Conservation (phyloP, 1,140 invertebrate genomes). For the Macrobrachium rosenbergii region DNA sequence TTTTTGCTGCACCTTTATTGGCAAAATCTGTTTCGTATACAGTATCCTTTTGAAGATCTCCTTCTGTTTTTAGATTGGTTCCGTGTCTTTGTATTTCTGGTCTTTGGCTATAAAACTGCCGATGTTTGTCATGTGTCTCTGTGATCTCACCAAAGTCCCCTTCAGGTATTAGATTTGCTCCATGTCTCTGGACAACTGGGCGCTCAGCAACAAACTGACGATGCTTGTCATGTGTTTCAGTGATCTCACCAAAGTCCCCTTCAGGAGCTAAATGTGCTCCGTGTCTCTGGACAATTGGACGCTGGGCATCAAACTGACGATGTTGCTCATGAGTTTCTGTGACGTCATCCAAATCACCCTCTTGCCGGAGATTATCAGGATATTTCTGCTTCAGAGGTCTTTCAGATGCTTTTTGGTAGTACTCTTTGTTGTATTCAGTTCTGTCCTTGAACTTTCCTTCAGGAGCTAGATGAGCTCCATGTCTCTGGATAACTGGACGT, state of each 20-base stretch:
- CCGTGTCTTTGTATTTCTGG: slow-evolving; percentile 13
- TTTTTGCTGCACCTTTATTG: slow-evolving; percentile 21
- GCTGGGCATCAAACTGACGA: slow-evolving; percentile 21
- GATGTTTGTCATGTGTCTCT: no score
- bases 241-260: slow-evolving; percentile 20
- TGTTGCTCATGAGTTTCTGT: slow-evolving; percentile 40
- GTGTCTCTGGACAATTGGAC: background rate
- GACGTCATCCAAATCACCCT: slow-evolving; percentile 42
- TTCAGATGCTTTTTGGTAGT: background rate
- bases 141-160: no score
- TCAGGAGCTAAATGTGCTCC: slow-evolving; percentile 23
- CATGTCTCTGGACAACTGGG: background rate
- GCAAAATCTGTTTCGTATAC: slow-evolving; percentile 16
- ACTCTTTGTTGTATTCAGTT: slow-evolving; percentile 41
- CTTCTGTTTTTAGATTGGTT: slow-evolving; percentile 29
- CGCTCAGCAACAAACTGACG: background rate
- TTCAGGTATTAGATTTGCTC: slow-evolving; percentile 19
- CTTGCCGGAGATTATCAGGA: slow-evolving; percentile 4
- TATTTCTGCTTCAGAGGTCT: slow-evolving; percentile 5
- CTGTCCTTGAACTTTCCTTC: slow-evolving; percentile 23
- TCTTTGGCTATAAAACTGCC: no score
- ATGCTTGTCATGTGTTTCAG: slow-evolving; percentile 38
- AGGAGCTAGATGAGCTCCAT: slow-evolving; percentile 22
- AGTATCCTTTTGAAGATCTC: slow-evolving; percentile 23
- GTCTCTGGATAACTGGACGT: background rate